Percentiles rank a stretch among this genome's conserved stretches.
These are phyloP conservation scores for Palythoa grandis DNA, from an alignment of 92 coral and sea anemone species.

Conservation along the genomic window DNA sequence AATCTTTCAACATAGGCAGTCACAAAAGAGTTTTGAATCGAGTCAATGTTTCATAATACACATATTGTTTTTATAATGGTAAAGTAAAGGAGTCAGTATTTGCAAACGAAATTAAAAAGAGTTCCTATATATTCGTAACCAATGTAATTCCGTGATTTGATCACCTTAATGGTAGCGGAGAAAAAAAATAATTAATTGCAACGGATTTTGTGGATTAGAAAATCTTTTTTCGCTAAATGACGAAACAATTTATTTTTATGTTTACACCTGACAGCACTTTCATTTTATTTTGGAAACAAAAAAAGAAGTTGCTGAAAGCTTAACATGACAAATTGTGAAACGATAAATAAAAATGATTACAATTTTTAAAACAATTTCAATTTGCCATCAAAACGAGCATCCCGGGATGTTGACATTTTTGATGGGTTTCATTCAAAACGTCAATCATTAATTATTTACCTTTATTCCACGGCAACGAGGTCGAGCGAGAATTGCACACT, in stretches of 20 bases:
- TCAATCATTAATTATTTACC: constrained; percentile 85
- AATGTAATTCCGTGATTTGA: constrained; percentile 5
- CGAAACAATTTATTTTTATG: not conserved
- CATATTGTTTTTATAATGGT: too few relatives aligned
- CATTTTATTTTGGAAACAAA: not conserved
- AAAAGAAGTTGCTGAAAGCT: not conserved
- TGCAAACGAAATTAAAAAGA: not conserved
- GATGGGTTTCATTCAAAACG: constrained; percentile 48
- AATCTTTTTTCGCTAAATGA: not conserved
- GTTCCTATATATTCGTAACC: not conserved
- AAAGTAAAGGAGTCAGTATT: too few relatives aligned
- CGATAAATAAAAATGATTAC: not conserved
- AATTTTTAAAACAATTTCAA: too few relatives aligned
- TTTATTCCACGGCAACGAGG: constrained; percentile 69
- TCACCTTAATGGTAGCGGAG: not conserved
- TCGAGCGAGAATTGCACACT: constrained; percentile 25
- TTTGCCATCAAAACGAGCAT: not conserved
- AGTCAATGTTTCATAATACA: too few relatives aligned
- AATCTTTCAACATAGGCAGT: too few relatives aligned
- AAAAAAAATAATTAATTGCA: not conserved
- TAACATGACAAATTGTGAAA: not conserved
- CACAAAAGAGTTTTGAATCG: too few relatives aligned
- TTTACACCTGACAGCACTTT: constrained; percentile 7
- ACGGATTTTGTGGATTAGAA: constrained; percentile 15
- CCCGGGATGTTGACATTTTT: constrained; percentile 33